Base-by-base conservation (phyloP, 64 coral and sea anemone species). In the Anthopleura sola region DNA sequence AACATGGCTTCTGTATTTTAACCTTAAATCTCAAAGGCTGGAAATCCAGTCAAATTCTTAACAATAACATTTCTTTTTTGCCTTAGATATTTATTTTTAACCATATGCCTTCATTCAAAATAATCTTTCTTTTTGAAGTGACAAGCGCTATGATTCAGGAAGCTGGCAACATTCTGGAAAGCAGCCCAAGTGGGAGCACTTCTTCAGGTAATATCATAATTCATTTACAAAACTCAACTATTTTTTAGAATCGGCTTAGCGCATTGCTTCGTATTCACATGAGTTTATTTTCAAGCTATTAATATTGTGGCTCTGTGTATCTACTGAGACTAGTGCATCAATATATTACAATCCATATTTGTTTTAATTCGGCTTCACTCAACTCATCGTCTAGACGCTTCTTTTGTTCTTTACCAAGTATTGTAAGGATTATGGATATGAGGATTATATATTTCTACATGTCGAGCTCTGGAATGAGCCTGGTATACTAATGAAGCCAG, bases 281-380 rank as follows among this genome's bases (percentile, higher is more conserved):
- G 29, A 71, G n/a, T 17, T 10, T 29, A 32, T 34, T 34, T 71
- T 71, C 13, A 71, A 15, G 12, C 23, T 32, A 32, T 16, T 71
- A 33, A 71, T 71, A 71, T 71, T 71, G 66, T 32, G 14, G 66
- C 66, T 71, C 28, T 71, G 66, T 71, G 66, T 71, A 36, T 71
- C 66, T 28, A 29, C 66, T 71, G 66, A 71, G 28, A 71, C 13
- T 32, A n/a, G 58, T 31, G 29, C 66, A 36, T 31, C 28, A 71
- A 32, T 34, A 71, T 62, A n/a, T n/a, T n/a, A 26, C 9, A 34
- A 71, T 32, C 31, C 66, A 71, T n/a, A n/a, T 71, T 71, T 29
- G 66, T 34, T 71, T 32, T 71, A 34, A 15, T 71, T 71, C 66
- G n/a, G 66, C 29, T 71, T 34, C 28, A 34, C 12, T 71, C 2